phyloP scores from a whole-genome alignment of 1,140 invertebrate species.

The Pomacea maculata region DNA sequence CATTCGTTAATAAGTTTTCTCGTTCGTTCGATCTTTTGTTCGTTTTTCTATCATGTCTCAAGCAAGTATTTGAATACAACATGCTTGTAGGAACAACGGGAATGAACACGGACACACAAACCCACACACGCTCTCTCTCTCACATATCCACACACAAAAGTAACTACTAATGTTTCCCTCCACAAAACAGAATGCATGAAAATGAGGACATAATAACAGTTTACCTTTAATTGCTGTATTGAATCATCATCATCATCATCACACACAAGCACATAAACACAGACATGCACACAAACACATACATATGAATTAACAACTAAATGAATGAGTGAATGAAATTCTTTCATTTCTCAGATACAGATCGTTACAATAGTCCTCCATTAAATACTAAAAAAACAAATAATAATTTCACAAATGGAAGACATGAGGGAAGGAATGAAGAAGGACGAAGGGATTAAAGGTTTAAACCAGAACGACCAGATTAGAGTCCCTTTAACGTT shows the following conservation, averaged over 20 bases:
- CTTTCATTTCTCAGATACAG: background rate
- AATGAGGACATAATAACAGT: no score
- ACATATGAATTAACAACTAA: background rate
- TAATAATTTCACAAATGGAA: background rate
- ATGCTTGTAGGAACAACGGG: background rate
- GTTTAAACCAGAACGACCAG: no score
- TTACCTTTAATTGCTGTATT: no score
- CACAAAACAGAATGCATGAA: no score
- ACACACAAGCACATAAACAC: background rate
- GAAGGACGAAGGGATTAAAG: background rate
- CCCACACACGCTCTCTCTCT: background rate
- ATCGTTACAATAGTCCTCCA: background rate
- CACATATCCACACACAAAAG: background rate
- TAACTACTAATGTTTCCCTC: no score
- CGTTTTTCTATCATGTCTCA: no score
- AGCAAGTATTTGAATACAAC: no score
- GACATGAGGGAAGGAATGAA: background rate
- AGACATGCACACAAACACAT: background rate
- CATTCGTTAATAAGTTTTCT: no score
- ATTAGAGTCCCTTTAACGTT: no score
- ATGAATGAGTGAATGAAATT: background rate
- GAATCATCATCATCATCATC: no score
- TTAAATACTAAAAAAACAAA: background rate
- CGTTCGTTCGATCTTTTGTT: no score
- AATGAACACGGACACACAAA: slow-evolving; percentile 1